phyloP scores from a whole-genome alignment of 2,113 vertebrate genomes.

The Polyodon spathula region DNA sequence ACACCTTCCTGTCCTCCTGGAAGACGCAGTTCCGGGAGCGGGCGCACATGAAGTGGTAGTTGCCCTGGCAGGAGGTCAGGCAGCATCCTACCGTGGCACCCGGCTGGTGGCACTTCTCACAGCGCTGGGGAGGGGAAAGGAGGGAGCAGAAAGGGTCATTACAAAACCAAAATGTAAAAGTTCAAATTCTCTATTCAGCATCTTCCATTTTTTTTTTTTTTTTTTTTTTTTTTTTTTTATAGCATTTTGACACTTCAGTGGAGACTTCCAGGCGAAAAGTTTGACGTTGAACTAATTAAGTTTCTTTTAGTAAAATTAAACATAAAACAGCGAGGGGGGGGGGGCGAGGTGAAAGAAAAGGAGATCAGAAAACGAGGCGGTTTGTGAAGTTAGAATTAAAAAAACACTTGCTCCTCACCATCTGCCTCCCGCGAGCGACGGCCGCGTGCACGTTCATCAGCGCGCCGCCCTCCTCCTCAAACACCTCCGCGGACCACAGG shows the following conservation, averaged over 20 bases:
- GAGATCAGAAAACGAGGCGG: not conserved
- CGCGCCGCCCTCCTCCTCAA: constrained; percentile 80
- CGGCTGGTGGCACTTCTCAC: constrained; percentile 76
- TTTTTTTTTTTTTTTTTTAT: too few species aligned
- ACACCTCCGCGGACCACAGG: constrained; percentile 86
- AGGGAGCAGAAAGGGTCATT: not conserved
- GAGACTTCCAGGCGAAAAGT: too few species aligned
- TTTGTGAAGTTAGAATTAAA: too few species aligned
- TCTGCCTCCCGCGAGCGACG: constrained; percentile 76
- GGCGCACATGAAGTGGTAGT: constrained; percentile 91
- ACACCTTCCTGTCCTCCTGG: constrained; percentile 87
- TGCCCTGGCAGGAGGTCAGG: constrained; percentile 81
- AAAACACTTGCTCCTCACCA: constrained; percentile 70
- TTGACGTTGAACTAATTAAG: too few species aligned
- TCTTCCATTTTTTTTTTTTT: too few species aligned
- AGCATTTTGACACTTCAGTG: too few species aligned
- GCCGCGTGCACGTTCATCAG: constrained; percentile 82
- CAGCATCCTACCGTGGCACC: constrained; percentile 88
- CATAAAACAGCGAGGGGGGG: too few species aligned
- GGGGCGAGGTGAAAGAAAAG: not conserved
- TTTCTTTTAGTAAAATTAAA: too few species aligned
- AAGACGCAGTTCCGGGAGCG: constrained; percentile 79
- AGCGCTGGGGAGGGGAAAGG: constrained; percentile 57
- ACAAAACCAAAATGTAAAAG: too few species aligned
- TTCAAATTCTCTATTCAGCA: too few species aligned